A percentile compares a stretch with the other conserved stretches of the same genome.
These are phyloP conservation scores for Carterocephalus palaemon DNA, from an alignment of 2,888 invertebrate species.

Conservation along the genomic window DNA sequence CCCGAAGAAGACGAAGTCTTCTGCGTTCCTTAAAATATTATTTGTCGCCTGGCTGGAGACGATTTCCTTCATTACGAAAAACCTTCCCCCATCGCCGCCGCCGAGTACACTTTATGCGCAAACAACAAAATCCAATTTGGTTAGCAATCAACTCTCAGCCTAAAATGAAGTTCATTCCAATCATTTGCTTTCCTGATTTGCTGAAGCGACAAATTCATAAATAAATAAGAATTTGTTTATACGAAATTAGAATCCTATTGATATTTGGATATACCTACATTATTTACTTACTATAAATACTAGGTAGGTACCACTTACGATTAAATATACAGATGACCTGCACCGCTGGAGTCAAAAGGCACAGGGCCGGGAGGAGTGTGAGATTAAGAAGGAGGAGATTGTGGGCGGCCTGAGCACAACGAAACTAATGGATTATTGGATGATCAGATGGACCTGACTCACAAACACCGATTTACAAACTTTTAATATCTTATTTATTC, in stretches of 20 bases:
- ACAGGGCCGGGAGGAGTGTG: too few relatives aligned
- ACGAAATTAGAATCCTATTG: not conserved
- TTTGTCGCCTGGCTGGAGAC: conserved; percentile 23
- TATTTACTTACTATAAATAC: too few relatives aligned
- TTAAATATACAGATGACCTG: too few relatives aligned
- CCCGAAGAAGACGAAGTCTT: too few relatives aligned
- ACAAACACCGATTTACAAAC: too few relatives aligned
- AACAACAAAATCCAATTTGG: conserved; percentile 42
- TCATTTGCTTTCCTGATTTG: conserved; percentile 16
- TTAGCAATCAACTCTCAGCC: conserved; percentile 35
- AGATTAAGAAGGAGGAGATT: too few relatives aligned
- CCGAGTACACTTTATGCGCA: conserved; percentile 34
- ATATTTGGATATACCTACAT: conserved; percentile 1
- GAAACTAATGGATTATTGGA: too few relatives aligned
- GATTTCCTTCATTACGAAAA: conserved; percentile 37
- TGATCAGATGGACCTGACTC: too few relatives aligned
- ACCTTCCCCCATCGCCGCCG: conserved; percentile 20
- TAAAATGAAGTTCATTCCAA: conserved; percentile 17
- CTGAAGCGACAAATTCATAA: conserved; percentile 9
- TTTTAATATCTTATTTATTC: too few relatives aligned
- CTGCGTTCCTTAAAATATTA: conserved; percentile 34
- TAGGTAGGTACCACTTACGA: too few relatives aligned
- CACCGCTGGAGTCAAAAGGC: too few relatives aligned
- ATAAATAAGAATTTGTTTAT: conserved; percentile 8
- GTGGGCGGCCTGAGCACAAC: too few relatives aligned